Base-by-base conservation (phyloP, 1,140 invertebrate genomes). In the Diploscapter pachys region DNA sequence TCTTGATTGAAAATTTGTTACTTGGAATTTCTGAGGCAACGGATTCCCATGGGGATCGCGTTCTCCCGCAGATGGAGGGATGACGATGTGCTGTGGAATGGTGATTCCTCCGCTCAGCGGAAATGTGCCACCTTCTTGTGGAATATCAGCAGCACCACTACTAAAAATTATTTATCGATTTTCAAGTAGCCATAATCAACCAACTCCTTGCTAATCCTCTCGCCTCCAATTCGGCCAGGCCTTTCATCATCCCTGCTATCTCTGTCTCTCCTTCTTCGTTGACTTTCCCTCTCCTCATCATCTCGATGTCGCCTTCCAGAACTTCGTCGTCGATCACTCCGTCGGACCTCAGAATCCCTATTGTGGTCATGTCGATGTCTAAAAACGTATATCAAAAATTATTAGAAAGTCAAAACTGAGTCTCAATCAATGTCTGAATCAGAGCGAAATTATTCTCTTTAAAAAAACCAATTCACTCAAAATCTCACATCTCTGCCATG, bases 21-120 rank as follows among this genome's bases (percentile, higher is more conserved):
- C 31, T 72, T 76, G 75, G 55, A 64, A 76, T 53, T 76, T 78
- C 52, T 80, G 75, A 9, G 73, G 79, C 53, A 78, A 59, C n/a
- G 74, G 65, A 13, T 79, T 9, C 5, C 75, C 79, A 64, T 80
- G 65, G 8, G 77, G 77, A n/a, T 74, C 77, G 68, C 74, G 31
- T 61, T 68, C 73, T 49, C 78, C 74, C 4, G 78, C 71, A 2
- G 79, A 80, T 5, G 78, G 77, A 13, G 79, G 79, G 57, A 80
- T 80, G 51, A 80, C 78, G 51, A 80, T 80, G 52, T 80, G 73
- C 63, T 80, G 79, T 8, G 79, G 79, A 8, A 80, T 75, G 4
- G 73, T 75, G 64, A 80, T 57, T 5, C 79, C 79, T 64, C 68
- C 63, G 4, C 57, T 65, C 3, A 71, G 56, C 31, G 75, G 75